Percentiles rank a stretch among this genome's conserved stretches.
Conservation (phyloP, 2,797 vertebrate genomes). For the Macropodus opercularis region DNA sequence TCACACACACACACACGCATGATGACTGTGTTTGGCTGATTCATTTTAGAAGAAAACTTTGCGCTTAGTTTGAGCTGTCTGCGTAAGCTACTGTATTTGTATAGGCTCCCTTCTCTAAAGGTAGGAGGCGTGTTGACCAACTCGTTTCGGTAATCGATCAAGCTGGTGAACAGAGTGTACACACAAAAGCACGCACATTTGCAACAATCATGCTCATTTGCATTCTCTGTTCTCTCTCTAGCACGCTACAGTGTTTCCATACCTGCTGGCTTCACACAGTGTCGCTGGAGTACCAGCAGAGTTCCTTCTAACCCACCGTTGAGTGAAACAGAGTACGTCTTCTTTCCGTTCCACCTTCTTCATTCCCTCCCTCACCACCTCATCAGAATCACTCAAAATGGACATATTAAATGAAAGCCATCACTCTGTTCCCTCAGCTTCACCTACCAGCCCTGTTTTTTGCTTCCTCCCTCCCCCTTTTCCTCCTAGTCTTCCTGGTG, state of each 20-base stretch:
- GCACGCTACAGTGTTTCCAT: conserved; percentile 51
- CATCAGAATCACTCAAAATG: conserved; percentile 40
- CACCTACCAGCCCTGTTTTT: conserved; percentile 17
- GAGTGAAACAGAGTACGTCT: conserved; percentile 35
- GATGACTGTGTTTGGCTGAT: conserved; percentile 57
- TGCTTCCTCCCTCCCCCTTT: conserved; percentile 11
- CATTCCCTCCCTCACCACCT: conserved; percentile 9
- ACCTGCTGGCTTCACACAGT: conserved; percentile 71
- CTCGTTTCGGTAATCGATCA: conserved; percentile 66
- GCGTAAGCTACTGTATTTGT: conserved; percentile 54
- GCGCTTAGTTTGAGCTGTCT: conserved; percentile 60
- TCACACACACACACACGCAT: too few species aligned
- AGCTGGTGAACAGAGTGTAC: conserved; percentile 59
- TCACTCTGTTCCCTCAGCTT: conserved; percentile 27
- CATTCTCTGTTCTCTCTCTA: conserved; percentile 30
- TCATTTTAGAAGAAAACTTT: conserved; percentile 64
- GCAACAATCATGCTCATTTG: conserved; percentile 10
- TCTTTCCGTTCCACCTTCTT: conserved; percentile 20
- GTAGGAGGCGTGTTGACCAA: conserved; percentile 53
- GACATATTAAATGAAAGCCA: conserved; percentile 51
- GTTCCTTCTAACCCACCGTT: conserved; percentile 38
- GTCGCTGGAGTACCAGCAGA: conserved; percentile 66
- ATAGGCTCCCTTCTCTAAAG: conserved; percentile 52
- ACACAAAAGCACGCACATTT: conserved; percentile 11
- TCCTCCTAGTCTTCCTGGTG: conserved; percentile 34